Base-by-base conservation (phyloP, 23 tunicate genomes). In the Clavelina lepadiformis region DNA sequence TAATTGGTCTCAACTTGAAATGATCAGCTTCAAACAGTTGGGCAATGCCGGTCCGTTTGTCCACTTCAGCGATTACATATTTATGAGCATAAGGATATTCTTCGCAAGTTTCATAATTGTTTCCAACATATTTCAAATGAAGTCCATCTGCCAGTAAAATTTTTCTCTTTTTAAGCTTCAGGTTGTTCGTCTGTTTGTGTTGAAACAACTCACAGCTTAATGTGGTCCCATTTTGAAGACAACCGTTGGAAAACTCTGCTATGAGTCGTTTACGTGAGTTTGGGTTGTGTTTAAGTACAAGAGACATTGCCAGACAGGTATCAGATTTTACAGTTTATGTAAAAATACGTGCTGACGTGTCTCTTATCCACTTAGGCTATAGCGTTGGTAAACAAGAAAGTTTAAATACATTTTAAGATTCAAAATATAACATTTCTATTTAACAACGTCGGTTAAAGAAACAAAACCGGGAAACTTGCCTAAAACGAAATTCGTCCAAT, bases 221-320 rank as follows among this genome's bases (percentile, higher is more conserved):
- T 15, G 37, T 37, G 2, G 80, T 15, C 1, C 52, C 51, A 62
- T 61, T 8, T 21, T 35, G 23, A n/a, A 63, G 59, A 22, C 23
- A 62, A 1, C 80, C 80, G 53, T 75, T 75, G 26, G 51, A 30
- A 62, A 75, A 75, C 31, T 75, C 60, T 30, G 44, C 80, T 26
- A 75, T 19, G 51, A 63, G 22, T 62, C 37, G 50, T 31, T 35
- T 75, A 35, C 50, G 32, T 6, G 80, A 51, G 33, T 62, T 51
- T n/a, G 68, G 68, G 5, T 62, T 63, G 37, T 75, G 51, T 44
- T 41, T 65, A 2, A 65, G 32, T 27, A 19, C 28, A 61, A 61
- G 23, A 3, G 67, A 31, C 67, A 61, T 61, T 19, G n/a, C n/a
- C n/a, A n/a, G n/a, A n/a, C n/a, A n/a, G n/a, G n/a, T n/a, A n/a